Conservation (phyloP, 2,113 vertebrate genomes). For the Cyanocitta stelleri region DNA sequence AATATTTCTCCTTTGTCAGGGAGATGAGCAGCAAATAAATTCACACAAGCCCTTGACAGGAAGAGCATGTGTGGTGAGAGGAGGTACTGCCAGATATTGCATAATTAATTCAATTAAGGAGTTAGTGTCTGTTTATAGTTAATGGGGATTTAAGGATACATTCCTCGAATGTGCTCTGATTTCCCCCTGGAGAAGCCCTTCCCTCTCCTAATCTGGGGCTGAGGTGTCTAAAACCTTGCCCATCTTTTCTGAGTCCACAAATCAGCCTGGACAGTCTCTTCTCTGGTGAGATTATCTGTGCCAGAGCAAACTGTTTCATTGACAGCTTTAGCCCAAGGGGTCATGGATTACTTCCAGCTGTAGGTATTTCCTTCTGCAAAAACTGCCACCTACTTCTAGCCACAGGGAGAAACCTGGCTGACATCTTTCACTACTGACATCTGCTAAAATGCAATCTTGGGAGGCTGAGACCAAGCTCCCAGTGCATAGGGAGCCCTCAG, state of each 20-base stretch:
- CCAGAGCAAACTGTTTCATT: not conserved
- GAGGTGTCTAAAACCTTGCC: not conserved
- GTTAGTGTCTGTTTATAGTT: not conserved
- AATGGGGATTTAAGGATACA: not conserved
- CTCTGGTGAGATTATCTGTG: not conserved
- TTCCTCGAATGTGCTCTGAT: not conserved
- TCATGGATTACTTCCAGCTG: not conserved
- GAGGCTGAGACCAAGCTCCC: not conserved
- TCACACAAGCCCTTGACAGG: not conserved
- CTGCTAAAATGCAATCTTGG: not conserved
- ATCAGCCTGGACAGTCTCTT: not conserved
- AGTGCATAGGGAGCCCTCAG: not conserved
- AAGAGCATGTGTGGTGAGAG: not conserved
- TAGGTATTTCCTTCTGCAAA: not conserved
- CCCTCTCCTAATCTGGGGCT: not conserved
- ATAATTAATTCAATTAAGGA: not conserved
- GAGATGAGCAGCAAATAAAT: slow-evolving; percentile 8
- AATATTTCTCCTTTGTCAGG: not conserved
- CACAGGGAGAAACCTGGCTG: not conserved
- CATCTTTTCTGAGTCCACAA: not conserved
- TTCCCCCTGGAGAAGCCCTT: not conserved
- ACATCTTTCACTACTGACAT: not conserved
- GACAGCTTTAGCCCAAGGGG: not conserved
- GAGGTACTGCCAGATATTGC: not conserved
- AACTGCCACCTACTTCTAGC: not conserved